A percentile compares a stretch with the other conserved stretches of the same genome.
Evolutionary conservation across 2,888 invertebrate genomes (phyloP).

Genomic region (Euplagia quadripunctaria): DNA sequence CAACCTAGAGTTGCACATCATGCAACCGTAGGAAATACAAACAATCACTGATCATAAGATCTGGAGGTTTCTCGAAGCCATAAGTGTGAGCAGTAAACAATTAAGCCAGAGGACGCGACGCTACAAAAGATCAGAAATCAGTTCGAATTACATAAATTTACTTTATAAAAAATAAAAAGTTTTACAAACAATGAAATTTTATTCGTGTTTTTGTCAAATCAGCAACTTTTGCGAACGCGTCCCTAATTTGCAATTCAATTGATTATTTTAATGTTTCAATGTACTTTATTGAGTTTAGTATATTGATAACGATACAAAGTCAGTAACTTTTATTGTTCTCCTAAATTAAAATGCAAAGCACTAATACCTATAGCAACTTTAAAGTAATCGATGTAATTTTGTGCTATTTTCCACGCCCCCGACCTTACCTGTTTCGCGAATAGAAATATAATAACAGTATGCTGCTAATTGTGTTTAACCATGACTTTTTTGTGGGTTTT

Average conservation of each 20-base stretch:
- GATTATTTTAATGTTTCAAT: conserved; percentile 23
- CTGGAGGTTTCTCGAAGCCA: no score
- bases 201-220: conserved; percentile 21
- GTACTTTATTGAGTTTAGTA: neutral
- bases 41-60: no score
- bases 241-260: conserved; percentile 13
- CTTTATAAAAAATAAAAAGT: neutral
- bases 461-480: neutral
- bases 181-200: conserved; percentile 10
- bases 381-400: neutral
- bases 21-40: no score
- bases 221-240: conserved; percentile 31
- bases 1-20: no score
- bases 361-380: neutral
- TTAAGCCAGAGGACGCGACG: no score
- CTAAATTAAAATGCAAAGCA: neutral
- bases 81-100: no score
- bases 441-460: no score
- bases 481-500: neutral
- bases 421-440: neutral
- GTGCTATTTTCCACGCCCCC: neutral
- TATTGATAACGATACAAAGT: neutral
- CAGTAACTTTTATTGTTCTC: neutral
- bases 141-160: neutral
- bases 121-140: neutral